Evolutionary conservation across 1,140 invertebrate genomes (phyloP).

Genomic region (Drosophila pseudoananassae): DNA sequence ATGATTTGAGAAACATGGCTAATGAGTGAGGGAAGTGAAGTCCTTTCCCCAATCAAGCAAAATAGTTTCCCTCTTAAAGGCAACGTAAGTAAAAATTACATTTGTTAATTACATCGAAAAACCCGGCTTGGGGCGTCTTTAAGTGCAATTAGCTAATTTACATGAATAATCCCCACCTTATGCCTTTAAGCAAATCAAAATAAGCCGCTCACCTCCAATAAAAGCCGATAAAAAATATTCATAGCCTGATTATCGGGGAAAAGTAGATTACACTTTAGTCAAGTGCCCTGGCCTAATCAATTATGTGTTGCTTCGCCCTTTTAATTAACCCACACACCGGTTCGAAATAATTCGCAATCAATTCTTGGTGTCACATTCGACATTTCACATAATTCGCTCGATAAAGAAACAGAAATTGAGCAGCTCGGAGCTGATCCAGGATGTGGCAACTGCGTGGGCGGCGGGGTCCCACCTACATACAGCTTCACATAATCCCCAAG

Average conservation of each 20-base stretch:
- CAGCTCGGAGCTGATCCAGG: slow-evolving; percentile 6
- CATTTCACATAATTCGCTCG: slow-evolving; percentile 46
- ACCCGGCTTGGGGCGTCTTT: neutral
- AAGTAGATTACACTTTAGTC: slow-evolving; percentile 34
- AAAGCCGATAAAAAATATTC: slow-evolving; percentile 24
- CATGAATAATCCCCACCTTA: neutral
- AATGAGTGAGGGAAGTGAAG: too few species aligned
- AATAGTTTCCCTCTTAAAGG: neutral
- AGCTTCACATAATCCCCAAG: slow-evolving; percentile 41
- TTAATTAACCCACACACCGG: slow-evolving; percentile 38
- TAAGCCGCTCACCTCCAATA: neutral
- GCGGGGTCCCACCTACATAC: slow-evolving; percentile 3
- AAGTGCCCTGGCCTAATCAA: slow-evolving; percentile 36
- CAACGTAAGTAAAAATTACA: neutral
- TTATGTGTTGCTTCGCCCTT: slow-evolving; percentile 48
- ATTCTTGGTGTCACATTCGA: slow-evolving; percentile 53
- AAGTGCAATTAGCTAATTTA: neutral
- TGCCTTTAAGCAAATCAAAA: neutral
- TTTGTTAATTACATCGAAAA: neutral
- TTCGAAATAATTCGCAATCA: slow-evolving; percentile 36
- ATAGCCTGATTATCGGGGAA: neutral
- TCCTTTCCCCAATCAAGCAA: too few species aligned
- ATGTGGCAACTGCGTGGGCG: neutral
- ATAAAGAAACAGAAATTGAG: slow-evolving; percentile 12
- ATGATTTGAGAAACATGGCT: neutral